A percentile compares a stretch with the other conserved stretches of the same genome.
Evolutionary conservation across 2,888 invertebrate species (phyloP).

Genomic region (Chymomyza procnemis): DNA sequence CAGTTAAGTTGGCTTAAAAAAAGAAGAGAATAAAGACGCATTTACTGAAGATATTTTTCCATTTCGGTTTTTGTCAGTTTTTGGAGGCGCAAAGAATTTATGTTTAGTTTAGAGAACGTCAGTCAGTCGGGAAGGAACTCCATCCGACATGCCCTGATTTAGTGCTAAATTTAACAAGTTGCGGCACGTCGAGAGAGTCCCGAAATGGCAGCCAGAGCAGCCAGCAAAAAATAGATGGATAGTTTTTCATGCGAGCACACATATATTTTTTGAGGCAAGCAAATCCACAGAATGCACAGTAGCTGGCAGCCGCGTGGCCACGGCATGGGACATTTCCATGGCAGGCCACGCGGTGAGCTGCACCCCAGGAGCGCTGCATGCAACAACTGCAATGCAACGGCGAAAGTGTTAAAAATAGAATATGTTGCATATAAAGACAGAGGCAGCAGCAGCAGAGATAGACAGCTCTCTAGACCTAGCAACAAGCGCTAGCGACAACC

Average conservation of each 20-base stretch:
- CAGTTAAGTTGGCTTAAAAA: constrained; percentile 38
- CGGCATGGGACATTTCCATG: constrained; percentile 64
- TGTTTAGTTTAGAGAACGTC: constrained; percentile 7
- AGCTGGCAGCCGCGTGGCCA: constrained; percentile 34
- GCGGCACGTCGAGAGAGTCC: background rate
- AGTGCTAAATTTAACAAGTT: constrained; percentile 67
- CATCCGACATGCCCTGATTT: constrained; percentile 66
- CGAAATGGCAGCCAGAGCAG: background rate
- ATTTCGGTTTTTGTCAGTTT: background rate
- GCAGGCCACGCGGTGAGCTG: constrained; percentile 4
- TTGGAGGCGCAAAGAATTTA: background rate
- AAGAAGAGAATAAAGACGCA: too few species aligned
- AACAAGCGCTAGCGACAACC: background rate
- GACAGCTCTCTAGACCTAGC: background rate
- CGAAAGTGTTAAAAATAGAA: constrained; percentile 69
- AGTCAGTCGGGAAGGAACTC: constrained; percentile 10
- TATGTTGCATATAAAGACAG: constrained; percentile 5
- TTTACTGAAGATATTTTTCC: background rate
- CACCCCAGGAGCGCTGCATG: constrained; percentile 64
- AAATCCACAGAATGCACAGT: constrained; percentile 29
- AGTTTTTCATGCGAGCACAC: constrained; percentile 70
- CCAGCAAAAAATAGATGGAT: constrained; percentile 4
- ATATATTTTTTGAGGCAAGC: constrained; percentile 67
- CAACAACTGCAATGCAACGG: constrained; percentile 50
- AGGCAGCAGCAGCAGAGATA: constrained; percentile 15